Evolutionary conservation across 2,797 vertebrate species (phyloP).

Genomic region (Ptychadena robeensis): DNA sequence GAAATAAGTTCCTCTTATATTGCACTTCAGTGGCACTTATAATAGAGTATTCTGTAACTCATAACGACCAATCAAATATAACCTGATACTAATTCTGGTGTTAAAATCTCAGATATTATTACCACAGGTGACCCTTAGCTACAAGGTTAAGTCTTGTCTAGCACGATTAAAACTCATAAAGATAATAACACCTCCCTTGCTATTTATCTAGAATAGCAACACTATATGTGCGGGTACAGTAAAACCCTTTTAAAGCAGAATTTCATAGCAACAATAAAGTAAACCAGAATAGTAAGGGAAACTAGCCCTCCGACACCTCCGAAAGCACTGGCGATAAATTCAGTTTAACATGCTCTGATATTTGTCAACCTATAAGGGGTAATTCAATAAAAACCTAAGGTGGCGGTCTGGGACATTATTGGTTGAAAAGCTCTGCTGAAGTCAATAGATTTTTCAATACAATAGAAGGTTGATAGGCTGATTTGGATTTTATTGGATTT

Average conservation of each 20-base stretch:
- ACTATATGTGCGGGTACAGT: not conserved
- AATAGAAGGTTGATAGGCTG: slow-evolving; percentile 7
- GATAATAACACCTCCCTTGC: not conserved
- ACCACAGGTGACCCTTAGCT: not conserved
- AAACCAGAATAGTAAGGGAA: slow-evolving; percentile 45
- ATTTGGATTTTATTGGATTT: slow-evolving; percentile 23
- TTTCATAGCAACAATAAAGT: slow-evolving; percentile 11
- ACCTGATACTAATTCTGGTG: not conserved
- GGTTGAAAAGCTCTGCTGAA: slow-evolving; percentile 1
- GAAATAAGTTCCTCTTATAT: not conserved
- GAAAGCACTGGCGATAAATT: slow-evolving; percentile 29
- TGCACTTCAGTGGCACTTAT: not conserved
- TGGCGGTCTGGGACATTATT: slow-evolving; percentile 17
- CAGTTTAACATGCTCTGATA: slow-evolving; percentile 24
- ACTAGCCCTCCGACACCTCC: slow-evolving; percentile 26
- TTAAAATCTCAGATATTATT: not conserved
- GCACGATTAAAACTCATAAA: not conserved
- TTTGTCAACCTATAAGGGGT: slow-evolving; percentile 35
- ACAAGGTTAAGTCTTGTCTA: not conserved
- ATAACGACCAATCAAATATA: not conserved
- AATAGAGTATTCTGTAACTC: not conserved
- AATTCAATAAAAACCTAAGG: slow-evolving; percentile 33
- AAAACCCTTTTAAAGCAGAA: not conserved
- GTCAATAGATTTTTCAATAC: slow-evolving; percentile 36
- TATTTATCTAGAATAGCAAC: not conserved